Evolutionary conservation across 2,888 invertebrate species (phyloP).

Genomic region (Lysandra bellargus): DNA sequence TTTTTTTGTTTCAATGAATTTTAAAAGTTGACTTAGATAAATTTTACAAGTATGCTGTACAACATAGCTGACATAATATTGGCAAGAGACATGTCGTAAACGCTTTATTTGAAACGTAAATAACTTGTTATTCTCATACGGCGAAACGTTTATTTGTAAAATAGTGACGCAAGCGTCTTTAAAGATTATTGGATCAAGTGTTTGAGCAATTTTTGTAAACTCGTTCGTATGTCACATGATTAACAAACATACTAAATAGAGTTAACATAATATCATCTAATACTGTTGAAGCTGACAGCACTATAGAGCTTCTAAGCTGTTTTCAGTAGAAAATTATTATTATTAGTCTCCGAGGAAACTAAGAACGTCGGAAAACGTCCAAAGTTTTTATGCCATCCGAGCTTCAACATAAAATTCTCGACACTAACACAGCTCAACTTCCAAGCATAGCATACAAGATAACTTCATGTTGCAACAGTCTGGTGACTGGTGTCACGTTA

Average conservation of each 20-base stretch:
- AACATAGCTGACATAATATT: background rate
- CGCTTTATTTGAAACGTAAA: constrained; percentile 16
- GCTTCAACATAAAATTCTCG: background rate
- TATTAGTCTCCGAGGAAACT: too few relatives aligned
- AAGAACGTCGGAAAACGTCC: background rate
- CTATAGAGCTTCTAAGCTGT: background rate
- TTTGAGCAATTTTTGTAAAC: constrained; percentile 33
- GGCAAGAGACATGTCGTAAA: constrained; percentile 18
- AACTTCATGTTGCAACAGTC: background rate
- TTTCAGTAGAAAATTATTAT: too few relatives aligned
- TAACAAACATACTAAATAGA: background rate
- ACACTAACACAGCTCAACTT: background rate
- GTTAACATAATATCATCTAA: background rate
- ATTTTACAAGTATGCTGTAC: background rate
- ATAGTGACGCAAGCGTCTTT: constrained; percentile 41
- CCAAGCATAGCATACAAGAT: background rate
- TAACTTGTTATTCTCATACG: constrained; percentile 28
- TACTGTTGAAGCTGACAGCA: background rate
- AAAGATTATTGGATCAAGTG: constrained; percentile 43
- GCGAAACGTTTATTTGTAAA: constrained; percentile 24
- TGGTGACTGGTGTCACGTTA: constrained; percentile 2
- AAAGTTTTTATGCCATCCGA: background rate
- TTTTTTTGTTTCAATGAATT: background rate
- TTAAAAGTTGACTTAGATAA: background rate
- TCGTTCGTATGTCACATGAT: background rate